Base-by-base conservation (phyloP, 2,888 invertebrate genomes). In the Scelioninae gen. 1 region DNA sequence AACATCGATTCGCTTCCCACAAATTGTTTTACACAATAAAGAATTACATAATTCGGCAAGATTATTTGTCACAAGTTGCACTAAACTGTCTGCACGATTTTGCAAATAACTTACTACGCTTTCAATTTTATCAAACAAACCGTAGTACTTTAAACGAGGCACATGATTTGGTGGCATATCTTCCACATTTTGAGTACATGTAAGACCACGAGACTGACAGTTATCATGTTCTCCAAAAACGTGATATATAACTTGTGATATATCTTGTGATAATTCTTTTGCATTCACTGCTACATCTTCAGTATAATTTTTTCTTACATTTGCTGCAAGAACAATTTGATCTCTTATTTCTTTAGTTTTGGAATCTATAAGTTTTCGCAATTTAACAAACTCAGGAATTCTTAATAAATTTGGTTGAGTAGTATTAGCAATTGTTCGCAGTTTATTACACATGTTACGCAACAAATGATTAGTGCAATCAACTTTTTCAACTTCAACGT, bases 161-260 rank as follows among this genome's bases (percentile, higher is more conserved):
- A 38, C 38, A 38, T 4, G 34, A 58, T 40, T 23, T 43, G 49
- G 8, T 38, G 38, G 38, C 10, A 9, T 1, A 13, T 38, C 38
- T 51, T 38, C 38, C 5, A 10, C 8, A 38, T 38, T 38, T 38
- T 38, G 38, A 9, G 8, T 11, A 51, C 38, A 38, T 10, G n/a
- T 9, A 0, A 51, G 8, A 10, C 66, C 55, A 15, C 29, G 32
- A 29, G 49, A 16, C 13, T 45, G 38, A n/a, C 83, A 86, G n/a
- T 60, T 11, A 40, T 55, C 63, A 29, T 86, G 85, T 9, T 85
- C 80, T n/a, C 85, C 85, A 65, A 85, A 86, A 10, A 85, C 77
- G 40, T 85, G 85, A 11, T 32, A 45, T 0, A 76, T 49, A 8
- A 85, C 55, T 7, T 65, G 69, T 8, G 82, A 68, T 29, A 86